Percentiles rank a stretch among this genome's conserved stretches.
phyloP scores from a whole-genome alignment of 2,888 invertebrate species.

The Notodonta dromedarius region DNA sequence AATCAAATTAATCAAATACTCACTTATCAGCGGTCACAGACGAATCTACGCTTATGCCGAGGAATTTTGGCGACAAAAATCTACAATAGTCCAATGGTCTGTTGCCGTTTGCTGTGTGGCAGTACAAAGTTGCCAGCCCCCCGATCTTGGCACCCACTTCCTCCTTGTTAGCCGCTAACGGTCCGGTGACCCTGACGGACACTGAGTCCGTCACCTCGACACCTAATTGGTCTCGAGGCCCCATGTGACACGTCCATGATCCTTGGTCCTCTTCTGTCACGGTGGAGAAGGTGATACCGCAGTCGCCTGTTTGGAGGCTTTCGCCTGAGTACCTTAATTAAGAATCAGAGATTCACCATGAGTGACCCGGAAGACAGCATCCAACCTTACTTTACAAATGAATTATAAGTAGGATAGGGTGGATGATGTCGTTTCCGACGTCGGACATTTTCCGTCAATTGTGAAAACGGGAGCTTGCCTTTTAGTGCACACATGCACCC shows the following conservation, averaged over 20 bases:
- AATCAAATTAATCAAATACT: constrained; percentile 33
- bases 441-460: too few species aligned
- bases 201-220: constrained; percentile 64
- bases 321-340: constrained; percentile 70
- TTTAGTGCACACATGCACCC: too few species aligned
- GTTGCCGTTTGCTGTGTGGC: constrained; percentile 69
- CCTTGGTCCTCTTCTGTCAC: constrained; percentile 62
- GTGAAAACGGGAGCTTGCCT: too few species aligned
- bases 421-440: too few species aligned
- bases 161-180: constrained; percentile 62
- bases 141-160: constrained; percentile 48
- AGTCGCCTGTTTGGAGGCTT: constrained; percentile 71
- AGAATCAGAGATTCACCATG: too few species aligned
- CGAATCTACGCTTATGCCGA: constrained; percentile 72
- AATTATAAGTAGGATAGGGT: too few species aligned
- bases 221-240: constrained; percentile 57
- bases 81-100: constrained; percentile 76
- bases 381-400: too few species aligned
- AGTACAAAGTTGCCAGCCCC: constrained; percentile 59
- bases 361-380: too few species aligned
- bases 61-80: constrained; percentile 64
- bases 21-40: constrained; percentile 66
- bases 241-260: constrained; percentile 79
- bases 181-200: constrained; percentile 71
- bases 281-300: constrained; percentile 69